These are phyloP conservation scores for Platichthys flesus DNA, from an alignment of 2,113 vertebrate genomes.

Conservation along the genomic window DNA sequence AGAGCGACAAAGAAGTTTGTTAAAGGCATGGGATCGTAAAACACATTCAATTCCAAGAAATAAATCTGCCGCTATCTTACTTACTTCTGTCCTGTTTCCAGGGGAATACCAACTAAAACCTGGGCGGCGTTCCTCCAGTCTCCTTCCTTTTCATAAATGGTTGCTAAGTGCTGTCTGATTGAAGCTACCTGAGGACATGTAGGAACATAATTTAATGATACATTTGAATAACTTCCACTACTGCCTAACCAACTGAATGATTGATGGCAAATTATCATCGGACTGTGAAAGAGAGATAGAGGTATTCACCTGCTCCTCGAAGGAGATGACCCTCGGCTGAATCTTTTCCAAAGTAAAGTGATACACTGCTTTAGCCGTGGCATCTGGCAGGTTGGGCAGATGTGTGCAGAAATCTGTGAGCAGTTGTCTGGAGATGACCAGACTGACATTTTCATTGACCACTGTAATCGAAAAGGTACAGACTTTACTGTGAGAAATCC, in stretches of 20 bases:
- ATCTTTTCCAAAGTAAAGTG: conserved; percentile 99
- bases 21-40: not conserved
- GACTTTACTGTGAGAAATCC: not conserved
- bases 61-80: conserved; percentile 55
- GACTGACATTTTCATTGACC: conserved; percentile 98
- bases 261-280: not conserved
- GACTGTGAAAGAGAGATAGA: too few relatives aligned
- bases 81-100: conserved; percentile 99
- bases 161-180: conserved; percentile 97
- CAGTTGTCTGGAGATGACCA: conserved; percentile 97
- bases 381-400: conserved; percentile 92
- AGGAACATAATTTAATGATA: not conserved
- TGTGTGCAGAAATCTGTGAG: conserved; percentile 98
- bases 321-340: conserved; percentile 97
- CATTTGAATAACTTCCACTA: not conserved
- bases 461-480: conserved; percentile 77
- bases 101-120: conserved; percentile 96
- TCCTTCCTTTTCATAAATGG: conserved; percentile 99
- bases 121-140: conserved; percentile 98
- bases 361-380: conserved; percentile 95
- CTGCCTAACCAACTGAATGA: not conserved
- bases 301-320: conserved; percentile 93
- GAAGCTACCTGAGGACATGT: conserved; percentile 88
- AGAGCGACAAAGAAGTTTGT: conserved; percentile 18
- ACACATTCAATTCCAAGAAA: not conserved